Evolutionary conservation across 2,888 invertebrate species (phyloP).

Genomic region (Platynereis dumerilii): DNA sequence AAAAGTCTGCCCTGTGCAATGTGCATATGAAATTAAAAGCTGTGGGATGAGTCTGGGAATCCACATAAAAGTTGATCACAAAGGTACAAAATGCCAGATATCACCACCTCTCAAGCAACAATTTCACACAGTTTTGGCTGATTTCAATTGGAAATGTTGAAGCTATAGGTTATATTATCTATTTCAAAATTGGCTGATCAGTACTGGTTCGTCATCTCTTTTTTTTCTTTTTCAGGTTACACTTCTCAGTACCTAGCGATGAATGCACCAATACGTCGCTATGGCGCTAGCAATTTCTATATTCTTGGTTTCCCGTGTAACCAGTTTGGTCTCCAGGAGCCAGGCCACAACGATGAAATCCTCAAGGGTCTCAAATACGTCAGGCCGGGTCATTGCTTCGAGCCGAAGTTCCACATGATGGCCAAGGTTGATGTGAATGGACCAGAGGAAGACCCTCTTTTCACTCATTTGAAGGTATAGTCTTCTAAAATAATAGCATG

Average conservation of each 20-base stretch:
- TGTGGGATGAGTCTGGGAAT: no score
- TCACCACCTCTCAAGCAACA: no score
- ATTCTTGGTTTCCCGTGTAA: slow-evolving; percentile 43
- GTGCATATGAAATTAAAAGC: no score
- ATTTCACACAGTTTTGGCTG: no score
- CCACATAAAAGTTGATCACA: no score
- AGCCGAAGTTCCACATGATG: slow-evolving; percentile 37
- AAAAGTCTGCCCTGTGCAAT: no score
- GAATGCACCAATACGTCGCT: slow-evolving; percentile 39
- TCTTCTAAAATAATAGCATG: no score
- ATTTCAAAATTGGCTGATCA: no score
- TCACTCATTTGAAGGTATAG: slow-evolving; percentile 42
- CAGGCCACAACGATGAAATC: slow-evolving; percentile 42
- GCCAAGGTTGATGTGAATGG: slow-evolving; percentile 43
- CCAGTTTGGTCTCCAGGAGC: slow-evolving; percentile 46
- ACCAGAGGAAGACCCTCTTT: slow-evolving; percentile 33
- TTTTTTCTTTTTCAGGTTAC: slow-evolving; percentile 38
- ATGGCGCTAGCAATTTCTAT: neutral
- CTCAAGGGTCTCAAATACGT: slow-evolving; percentile 39
- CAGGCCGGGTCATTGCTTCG: slow-evolving; percentile 39
- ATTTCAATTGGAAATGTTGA: no score
- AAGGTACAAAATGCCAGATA: no score
- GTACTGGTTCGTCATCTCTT: no score
- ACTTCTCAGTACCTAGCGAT: slow-evolving; percentile 39
- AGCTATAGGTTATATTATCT: no score